These are phyloP conservation scores for Progne subis DNA, from an alignment of 2,113 vertebrate species.

Conservation along the genomic window DNA sequence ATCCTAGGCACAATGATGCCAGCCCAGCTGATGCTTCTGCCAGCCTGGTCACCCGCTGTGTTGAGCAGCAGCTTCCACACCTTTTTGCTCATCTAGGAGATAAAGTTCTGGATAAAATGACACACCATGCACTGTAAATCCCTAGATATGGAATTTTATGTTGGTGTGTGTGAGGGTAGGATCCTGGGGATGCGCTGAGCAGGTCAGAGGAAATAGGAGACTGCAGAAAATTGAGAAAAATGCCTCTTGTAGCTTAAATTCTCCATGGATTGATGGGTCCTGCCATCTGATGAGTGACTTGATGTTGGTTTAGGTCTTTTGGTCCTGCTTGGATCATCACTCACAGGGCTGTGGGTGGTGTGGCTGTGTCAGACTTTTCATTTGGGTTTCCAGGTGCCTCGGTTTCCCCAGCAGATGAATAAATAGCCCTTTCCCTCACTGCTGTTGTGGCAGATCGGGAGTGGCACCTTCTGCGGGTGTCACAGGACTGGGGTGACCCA, in stretches of 20 bases:
- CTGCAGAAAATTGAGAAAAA: background rate
- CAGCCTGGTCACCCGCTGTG: background rate
- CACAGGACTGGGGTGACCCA: rapidly evolving
- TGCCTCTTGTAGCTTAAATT: background rate
- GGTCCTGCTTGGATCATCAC: rapidly evolving
- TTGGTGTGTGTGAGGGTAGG: background rate
- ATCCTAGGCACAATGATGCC: background rate
- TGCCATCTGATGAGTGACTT: rapidly evolving
- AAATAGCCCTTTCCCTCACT: background rate
- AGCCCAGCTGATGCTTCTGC: background rate
- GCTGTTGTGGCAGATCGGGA: background rate
- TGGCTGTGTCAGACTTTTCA: background rate
- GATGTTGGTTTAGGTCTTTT: background rate
- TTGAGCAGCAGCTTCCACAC: background rate
- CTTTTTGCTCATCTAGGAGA: background rate
- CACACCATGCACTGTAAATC: background rate
- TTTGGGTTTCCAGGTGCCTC: background rate
- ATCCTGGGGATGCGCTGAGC: background rate
- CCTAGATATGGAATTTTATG: background rate
- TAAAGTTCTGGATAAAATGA: background rate
- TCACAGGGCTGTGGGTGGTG: background rate
- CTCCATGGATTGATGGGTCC: background rate
- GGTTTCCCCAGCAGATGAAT: background rate
- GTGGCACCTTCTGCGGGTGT: too few species aligned
- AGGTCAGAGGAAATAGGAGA: background rate